phyloP scores from a whole-genome alignment of 2,888 invertebrate genomes.

The Dicycla oo region DNA sequence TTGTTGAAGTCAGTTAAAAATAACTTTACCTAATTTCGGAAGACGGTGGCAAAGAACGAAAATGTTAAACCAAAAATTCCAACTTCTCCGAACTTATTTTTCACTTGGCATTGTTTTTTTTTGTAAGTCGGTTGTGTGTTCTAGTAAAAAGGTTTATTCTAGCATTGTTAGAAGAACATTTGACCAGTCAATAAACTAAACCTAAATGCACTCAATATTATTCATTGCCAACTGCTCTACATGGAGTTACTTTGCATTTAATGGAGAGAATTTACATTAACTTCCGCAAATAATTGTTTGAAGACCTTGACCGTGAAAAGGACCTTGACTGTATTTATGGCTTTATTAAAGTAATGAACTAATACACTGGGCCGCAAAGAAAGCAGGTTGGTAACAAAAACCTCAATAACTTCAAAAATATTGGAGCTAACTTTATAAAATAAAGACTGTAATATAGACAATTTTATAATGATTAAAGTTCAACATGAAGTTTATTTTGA shows the following conservation, averaged over 20 bases:
- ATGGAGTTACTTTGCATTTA: background rate
- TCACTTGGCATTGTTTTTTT: background rate
- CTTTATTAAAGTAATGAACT: background rate
- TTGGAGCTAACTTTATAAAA: too few species aligned
- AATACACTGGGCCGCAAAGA: background rate
- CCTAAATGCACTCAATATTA: too few species aligned
- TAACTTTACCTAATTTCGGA: background rate
- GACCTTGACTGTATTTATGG: background rate
- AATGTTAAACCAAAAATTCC: background rate
- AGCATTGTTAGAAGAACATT: background rate
- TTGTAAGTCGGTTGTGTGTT: background rate
- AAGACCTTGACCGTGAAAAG: constrained; percentile 1
- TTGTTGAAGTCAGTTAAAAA: background rate
- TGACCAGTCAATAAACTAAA: too few species aligned
- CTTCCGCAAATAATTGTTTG: background rate
- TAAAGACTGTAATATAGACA: too few species aligned
- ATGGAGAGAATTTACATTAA: background rate
- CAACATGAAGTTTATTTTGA: too few species aligned
- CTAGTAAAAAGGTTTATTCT: too few species aligned
- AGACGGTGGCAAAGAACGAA: background rate
- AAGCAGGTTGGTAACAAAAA: too few species aligned
- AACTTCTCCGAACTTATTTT: background rate
- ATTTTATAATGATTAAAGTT: too few species aligned
- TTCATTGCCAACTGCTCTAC: background rate
- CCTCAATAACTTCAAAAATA: too few species aligned